Conservation (phyloP, 1,140 invertebrate genomes). For the Drosophila obscura region DNA sequence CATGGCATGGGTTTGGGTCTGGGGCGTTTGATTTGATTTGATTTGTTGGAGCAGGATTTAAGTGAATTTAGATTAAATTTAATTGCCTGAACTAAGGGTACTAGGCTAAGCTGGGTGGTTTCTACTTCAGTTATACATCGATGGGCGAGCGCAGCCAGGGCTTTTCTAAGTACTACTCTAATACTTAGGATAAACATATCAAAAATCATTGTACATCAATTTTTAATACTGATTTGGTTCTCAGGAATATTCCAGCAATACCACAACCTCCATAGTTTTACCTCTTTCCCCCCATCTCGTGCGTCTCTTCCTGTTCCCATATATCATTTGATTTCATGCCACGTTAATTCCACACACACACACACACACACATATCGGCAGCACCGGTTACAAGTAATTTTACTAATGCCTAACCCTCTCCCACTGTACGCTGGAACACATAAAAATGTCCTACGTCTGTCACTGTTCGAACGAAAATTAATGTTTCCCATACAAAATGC, state of each 20-base stretch:
- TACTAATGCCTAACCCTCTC: conserved; percentile 60
- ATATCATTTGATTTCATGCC: conserved; percentile 66
- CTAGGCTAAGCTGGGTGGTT: background rate
- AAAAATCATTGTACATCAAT: too few relatives aligned
- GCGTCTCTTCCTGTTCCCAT: conserved; percentile 29
- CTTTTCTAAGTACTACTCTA: background rate
- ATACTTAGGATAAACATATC: too few relatives aligned
- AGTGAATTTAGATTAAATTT: conserved; percentile 47
- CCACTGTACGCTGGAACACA: conserved; percentile 14
- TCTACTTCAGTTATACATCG: background rate
- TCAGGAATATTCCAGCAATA: too few relatives aligned
- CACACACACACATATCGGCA: conserved; percentile 1
- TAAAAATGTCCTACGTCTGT: conserved; percentile 75
- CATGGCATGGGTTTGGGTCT: background rate
- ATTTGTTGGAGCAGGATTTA: conserved; percentile 52
- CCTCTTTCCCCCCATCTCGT: background rate
- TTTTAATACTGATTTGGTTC: too few relatives aligned
- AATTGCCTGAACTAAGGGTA: conserved; percentile 23
- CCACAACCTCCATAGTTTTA: background rate
- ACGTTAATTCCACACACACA: conserved; percentile 53
- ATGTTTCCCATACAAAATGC: conserved; percentile 72
- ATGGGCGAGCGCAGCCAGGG: too few relatives aligned
- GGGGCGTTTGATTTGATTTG: conserved; percentile 42
- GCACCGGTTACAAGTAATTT: conserved; percentile 63
- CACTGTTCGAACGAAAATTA: conserved; percentile 61